Evolutionary conservation across 1,140 invertebrate species (phyloP).

Genomic region (Manduca sexta): DNA sequence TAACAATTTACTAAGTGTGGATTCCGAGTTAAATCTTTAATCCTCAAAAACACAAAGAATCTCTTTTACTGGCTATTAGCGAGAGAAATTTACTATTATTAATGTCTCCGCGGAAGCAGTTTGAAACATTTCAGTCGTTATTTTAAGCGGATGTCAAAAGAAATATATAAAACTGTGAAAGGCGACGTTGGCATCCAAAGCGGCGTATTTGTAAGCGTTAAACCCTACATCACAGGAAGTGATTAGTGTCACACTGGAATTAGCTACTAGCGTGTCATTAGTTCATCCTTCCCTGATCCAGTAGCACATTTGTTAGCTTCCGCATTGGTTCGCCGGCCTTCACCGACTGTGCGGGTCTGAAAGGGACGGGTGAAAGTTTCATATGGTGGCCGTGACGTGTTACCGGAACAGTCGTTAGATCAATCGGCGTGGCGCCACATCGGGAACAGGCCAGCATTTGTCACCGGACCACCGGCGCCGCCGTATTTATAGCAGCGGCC

Average conservation of each 20-base stretch:
- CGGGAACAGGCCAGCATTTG: slow-evolving; percentile 58
- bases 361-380: slow-evolving; percentile 15
- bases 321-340: slow-evolving; percentile 1
- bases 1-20: too few relatives aligned
- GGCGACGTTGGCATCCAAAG: slow-evolving; percentile 29
- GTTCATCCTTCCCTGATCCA: slow-evolving; percentile 39
- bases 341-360: slow-evolving; percentile 13
- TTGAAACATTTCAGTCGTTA: slow-evolving; percentile 5
- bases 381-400: slow-evolving; percentile 22
- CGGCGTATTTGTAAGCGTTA: slow-evolving; percentile 33
- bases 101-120: background rate
- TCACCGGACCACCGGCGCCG: slow-evolving; percentile 68
- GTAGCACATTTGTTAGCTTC: slow-evolving; percentile 3
- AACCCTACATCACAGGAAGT: slow-evolving; percentile 30
- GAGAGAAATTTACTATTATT: too few relatives aligned
- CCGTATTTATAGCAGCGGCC: slow-evolving; percentile 65
- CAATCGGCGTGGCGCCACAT: slow-evolving; percentile 53
- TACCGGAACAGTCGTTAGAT: slow-evolving; percentile 46
- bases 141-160: slow-evolving; percentile 24
- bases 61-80: too few relatives aligned
- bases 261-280: slow-evolving; percentile 42
- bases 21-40: too few relatives aligned
- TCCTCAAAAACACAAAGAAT: too few relatives aligned
- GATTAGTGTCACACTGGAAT: slow-evolving; percentile 57
- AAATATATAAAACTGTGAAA: slow-evolving; percentile 23